A percentile compares a stretch with the other conserved stretches of the same genome.
Evolutionary conservation across 2,797 vertebrate species (phyloP).

Genomic region (Meda fulgida): DNA sequence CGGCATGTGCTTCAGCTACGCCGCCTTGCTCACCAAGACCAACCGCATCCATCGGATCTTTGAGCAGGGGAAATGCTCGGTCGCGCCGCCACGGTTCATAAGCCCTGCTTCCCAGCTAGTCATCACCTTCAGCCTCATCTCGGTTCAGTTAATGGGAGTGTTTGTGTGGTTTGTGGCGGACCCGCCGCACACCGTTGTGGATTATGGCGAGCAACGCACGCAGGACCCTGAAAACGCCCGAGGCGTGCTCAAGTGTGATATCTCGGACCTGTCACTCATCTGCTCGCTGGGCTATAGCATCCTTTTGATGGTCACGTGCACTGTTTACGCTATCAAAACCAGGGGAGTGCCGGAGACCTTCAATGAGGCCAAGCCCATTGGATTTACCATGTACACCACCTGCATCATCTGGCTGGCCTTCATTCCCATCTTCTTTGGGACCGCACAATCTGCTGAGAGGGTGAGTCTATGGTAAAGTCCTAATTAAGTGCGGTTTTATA

Average conservation of each 20-base stretch:
- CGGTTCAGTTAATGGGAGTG: conserved; percentile 90
- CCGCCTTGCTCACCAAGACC: conserved; percentile 95
- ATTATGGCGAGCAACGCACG: conserved; percentile 93
- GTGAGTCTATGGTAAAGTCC: conserved; percentile 77
- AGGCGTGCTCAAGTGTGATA: conserved; percentile 96
- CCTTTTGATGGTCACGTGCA: conserved; percentile 98
- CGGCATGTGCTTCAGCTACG: conserved; percentile 96
- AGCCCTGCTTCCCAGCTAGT: conserved; percentile 93
- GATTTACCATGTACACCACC: conserved; percentile 98
- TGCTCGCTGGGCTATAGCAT: conserved; percentile 98
- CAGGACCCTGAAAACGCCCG: conserved; percentile 87
- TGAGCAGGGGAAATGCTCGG: conserved; percentile 92
- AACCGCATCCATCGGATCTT: conserved; percentile 98
- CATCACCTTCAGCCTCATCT: conserved; percentile 95
- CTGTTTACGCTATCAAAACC: conserved; percentile 98
- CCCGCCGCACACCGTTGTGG: conserved; percentile 92
- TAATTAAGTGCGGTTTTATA: not conserved
- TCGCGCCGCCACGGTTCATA: conserved; percentile 91
- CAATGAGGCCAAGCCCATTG: conserved; percentile 98
- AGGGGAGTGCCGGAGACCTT: conserved; percentile 96
- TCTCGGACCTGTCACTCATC: conserved; percentile 97
- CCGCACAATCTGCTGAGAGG: conserved; percentile 94
- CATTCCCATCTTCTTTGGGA: conserved; percentile 99
- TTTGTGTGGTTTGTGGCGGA: conserved; percentile 90
- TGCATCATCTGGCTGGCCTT: conserved; percentile 99